phyloP scores from a whole-genome alignment of 2,888 invertebrate genomes.

The Drosophila multiciliata region DNA sequence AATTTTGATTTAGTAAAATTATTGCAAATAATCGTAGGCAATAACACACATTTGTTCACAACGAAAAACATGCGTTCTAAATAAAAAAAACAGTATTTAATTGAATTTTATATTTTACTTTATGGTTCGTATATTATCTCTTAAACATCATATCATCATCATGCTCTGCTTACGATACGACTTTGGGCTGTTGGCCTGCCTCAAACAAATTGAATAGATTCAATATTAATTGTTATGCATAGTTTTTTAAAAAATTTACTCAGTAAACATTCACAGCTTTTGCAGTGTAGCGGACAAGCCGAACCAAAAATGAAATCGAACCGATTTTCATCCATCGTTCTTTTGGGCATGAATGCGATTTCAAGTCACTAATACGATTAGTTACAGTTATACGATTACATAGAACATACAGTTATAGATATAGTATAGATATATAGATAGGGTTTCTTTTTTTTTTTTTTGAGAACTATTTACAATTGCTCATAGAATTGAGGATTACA shows the following conservation, averaged over 20 bases:
- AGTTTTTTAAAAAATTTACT: conserved; percentile 70
- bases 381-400: conserved; percentile 55
- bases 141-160: conserved; percentile 38
- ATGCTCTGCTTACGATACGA: conserved; percentile 31
- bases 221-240: conserved; percentile 37
- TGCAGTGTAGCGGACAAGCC: conserved; percentile 62
- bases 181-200: conserved; percentile 23
- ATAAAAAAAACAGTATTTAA: background rate
- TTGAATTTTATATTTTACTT: conserved; percentile 13
- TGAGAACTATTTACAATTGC: conserved; percentile 65
- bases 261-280: conserved; percentile 80
- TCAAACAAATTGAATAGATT: conserved; percentile 33
- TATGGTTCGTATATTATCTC: conserved; percentile 40
- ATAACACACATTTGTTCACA: background rate
- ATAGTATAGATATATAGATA: conserved; percentile 24
- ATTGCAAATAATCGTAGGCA: background rate
- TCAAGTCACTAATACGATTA: conserved; percentile 67
- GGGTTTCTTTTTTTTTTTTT: background rate
- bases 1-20: conserved; percentile 9
- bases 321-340: conserved; percentile 38
- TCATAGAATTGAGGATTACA: conserved; percentile 31
- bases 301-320: conserved; percentile 54
- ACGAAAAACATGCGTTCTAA: background rate
- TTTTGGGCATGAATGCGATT: conserved; percentile 66
- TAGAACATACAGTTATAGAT: conserved; percentile 45